phyloP scores from a whole-genome alignment of 1,140 invertebrate species.

The Lordiphosa clarofinis region DNA sequence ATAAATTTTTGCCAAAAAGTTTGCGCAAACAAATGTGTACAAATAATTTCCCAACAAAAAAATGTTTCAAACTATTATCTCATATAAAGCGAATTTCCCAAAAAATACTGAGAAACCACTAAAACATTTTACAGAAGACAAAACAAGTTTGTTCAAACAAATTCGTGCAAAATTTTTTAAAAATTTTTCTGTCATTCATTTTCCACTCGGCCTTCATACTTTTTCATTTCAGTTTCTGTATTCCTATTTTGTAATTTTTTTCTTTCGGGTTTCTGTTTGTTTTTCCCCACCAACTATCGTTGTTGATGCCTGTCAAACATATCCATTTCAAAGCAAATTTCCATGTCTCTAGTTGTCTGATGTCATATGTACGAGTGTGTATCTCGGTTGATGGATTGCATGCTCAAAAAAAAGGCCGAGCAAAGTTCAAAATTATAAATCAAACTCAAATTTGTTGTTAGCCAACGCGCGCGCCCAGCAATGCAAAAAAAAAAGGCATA shows the following conservation, averaged over 20 bases:
- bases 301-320: slow-evolving; percentile 67
- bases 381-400: slow-evolving; percentile 62
- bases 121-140: too few species aligned
- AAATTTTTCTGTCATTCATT: too few species aligned
- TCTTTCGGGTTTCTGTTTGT: slow-evolving; percentile 20
- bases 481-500: neutral
- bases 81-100: too few species aligned
- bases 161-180: too few species aligned
- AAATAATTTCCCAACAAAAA: too few species aligned
- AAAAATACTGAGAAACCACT: too few species aligned
- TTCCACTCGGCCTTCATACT: too few species aligned
- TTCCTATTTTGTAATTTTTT: slow-evolving; percentile 26
- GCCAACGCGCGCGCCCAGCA: neutral
- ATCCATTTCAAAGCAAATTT: slow-evolving; percentile 68
- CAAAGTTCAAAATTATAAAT: slow-evolving; percentile 62
- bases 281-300: slow-evolving; percentile 10
- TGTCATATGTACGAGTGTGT: slow-evolving; percentile 51
- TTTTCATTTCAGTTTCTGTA: too few species aligned
- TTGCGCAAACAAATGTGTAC: too few species aligned
- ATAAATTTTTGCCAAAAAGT: too few species aligned
- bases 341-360: neutral
- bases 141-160: too few species aligned
- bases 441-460: slow-evolving; percentile 57
- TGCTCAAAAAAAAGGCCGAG: slow-evolving; percentile 17
- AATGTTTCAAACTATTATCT: too few species aligned